phyloP scores from a whole-genome alignment of 2,797 vertebrate species.

The Rhyacichthys aspro region DNA sequence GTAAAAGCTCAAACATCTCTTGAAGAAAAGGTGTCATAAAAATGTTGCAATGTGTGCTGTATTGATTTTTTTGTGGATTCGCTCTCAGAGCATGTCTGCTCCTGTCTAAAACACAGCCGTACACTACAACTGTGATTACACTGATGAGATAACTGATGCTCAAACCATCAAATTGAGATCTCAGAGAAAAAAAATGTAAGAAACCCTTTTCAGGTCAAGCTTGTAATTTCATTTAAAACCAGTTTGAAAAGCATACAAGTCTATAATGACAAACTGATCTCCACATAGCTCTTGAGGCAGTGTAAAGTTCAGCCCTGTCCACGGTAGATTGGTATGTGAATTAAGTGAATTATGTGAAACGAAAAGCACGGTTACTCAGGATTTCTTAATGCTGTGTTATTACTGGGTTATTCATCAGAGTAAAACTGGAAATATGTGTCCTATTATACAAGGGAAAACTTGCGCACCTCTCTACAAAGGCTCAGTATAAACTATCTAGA shows the following conservation, averaged over 20 bases:
- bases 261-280: conserved; percentile 52
- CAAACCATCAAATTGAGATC: conserved; percentile 43
- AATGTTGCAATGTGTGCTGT: conserved; percentile 42
- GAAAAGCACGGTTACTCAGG: conserved; percentile 46
- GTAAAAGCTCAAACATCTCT: conserved; percentile 30
- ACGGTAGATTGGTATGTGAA: conserved; percentile 43
- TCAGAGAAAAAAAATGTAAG: conserved; percentile 31
- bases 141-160: conserved; percentile 38
- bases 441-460: conserved; percentile 32
- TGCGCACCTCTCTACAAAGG: conserved; percentile 28
- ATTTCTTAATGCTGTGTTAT: conserved; percentile 53
- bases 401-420: conserved; percentile 39
- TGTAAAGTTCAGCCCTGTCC: conserved; percentile 49
- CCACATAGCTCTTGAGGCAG: conserved; percentile 35
- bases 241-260: conserved; percentile 54
- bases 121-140: conserved; percentile 48
- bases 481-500: conserved; percentile 32
- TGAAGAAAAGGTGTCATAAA: conserved; percentile 46
- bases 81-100: conserved; percentile 41
- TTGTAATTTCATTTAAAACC: conserved; percentile 61
- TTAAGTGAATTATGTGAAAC: conserved; percentile 56
- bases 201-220: conserved; percentile 38
- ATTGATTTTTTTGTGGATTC: conserved; percentile 66
- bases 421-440: conserved; percentile 36
- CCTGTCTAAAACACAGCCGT: conserved; percentile 27